A percentile compares a stretch with the other conserved stretches of the same genome.
Conservation (phyloP, 1,140 invertebrate species). For the Yoshiicerus persimilis region DNA sequence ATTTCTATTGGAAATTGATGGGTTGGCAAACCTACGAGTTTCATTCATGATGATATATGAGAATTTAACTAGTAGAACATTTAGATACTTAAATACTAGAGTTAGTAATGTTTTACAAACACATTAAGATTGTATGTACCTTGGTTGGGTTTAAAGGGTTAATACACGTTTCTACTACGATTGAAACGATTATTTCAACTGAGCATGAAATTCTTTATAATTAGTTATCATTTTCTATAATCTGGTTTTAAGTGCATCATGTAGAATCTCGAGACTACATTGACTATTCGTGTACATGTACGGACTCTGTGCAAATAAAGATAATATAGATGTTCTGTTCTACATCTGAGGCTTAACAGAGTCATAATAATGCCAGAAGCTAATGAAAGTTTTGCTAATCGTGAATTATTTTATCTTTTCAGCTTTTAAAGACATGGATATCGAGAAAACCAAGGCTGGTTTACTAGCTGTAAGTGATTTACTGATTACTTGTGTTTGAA, state of each 20-base stretch:
- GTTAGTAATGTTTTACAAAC: background rate
- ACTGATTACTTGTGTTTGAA: background rate
- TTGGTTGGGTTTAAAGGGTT: background rate
- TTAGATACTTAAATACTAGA: background rate
- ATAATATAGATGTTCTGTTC: background rate
- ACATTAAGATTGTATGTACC: background rate
- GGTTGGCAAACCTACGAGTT: too few relatives aligned
- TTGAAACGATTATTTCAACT: background rate
- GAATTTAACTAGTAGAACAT: background rate
- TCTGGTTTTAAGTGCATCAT: background rate
- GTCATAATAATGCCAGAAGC: background rate
- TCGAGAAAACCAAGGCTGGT: constrained; percentile 39
- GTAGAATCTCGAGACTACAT: background rate
- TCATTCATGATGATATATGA: background rate
- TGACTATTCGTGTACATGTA: background rate
- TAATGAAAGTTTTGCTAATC: background rate
- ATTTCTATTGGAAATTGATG: background rate
- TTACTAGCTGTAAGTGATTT: constrained; percentile 35
- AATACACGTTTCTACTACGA: background rate
- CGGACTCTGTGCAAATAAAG: background rate
- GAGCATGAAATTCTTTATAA: constrained; percentile 6
- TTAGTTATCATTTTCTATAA: background rate
- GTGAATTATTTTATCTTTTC: background rate
- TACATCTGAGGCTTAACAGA: background rate
- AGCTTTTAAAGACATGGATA: constrained; percentile 41